Evolutionary conservation across 1,140 invertebrate genomes (phyloP).

Genomic region (Helicoverpa armigera): DNA sequence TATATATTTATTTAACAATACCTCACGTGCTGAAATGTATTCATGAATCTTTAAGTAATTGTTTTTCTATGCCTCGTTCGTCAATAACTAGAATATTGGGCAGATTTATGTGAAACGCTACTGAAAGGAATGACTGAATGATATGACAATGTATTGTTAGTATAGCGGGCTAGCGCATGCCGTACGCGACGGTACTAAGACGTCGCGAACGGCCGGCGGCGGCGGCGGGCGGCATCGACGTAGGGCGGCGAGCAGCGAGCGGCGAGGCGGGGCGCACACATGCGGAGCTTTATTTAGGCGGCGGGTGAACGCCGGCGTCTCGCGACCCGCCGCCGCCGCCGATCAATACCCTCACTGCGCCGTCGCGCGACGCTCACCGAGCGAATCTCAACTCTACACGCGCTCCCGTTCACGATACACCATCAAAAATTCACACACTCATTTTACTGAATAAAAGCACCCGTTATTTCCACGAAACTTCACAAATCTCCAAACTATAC

Average conservation of each 20-base stretch:
- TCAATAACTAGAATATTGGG: background rate
- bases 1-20: background rate
- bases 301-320: constrained; percentile 83
- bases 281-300: constrained; percentile 85
- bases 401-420: constrained; percentile 78
- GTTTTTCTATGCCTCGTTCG: background rate
- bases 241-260: constrained; percentile 73
- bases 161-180: constrained; percentile 53
- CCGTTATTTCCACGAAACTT: constrained; percentile 57
- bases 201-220: constrained; percentile 54
- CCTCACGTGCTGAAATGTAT: background rate
- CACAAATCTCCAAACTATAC: constrained; percentile 35
- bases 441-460: constrained; percentile 78
- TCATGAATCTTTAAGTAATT: background rate
- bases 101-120: background rate
- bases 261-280: constrained; percentile 75
- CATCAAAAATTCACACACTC: constrained; percentile 85
- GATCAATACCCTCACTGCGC: constrained; percentile 85
- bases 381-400: constrained; percentile 79
- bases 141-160: constrained; percentile 34
- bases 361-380: constrained; percentile 78
- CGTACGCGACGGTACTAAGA: constrained; percentile 48
- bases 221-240: constrained; percentile 67
- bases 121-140: constrained; percentile 41
- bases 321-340: constrained; percentile 75